These are phyloP conservation scores for Eulemur macaco DNA, from an alignment of 2,113 vertebrate genomes.

Conservation along the genomic window DNA sequence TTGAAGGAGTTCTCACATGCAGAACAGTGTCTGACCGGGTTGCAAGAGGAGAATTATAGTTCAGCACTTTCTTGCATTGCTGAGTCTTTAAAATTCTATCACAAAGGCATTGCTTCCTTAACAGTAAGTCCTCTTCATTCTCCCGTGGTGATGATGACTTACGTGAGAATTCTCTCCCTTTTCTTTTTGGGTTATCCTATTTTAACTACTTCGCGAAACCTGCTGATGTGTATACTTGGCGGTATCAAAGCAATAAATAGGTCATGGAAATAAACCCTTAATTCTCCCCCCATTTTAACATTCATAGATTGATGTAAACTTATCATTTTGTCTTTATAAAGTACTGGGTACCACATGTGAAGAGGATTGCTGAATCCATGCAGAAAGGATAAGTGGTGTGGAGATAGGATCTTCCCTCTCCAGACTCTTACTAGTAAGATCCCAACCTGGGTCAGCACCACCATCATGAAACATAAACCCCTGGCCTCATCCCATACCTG, in stretches of 20 bases:
- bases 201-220: background rate
- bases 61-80: conserved; percentile 94
- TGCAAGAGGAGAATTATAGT: conserved; percentile 93
- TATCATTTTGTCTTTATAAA: background rate
- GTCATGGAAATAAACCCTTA: background rate
- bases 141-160: background rate
- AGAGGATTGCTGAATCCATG: background rate
- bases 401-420: background rate
- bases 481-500: background rate
- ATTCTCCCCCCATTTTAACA: background rate
- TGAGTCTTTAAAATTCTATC: conserved; percentile 95
- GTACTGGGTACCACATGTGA: background rate
- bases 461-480: background rate
- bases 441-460: background rate
- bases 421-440: background rate
- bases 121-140: conserved; percentile 87
- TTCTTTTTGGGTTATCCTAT: background rate
- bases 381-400: background rate
- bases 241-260: background rate
- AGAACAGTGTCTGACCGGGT: conserved; percentile 92
- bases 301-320: background rate
- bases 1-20: conserved; percentile 98
- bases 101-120: conserved; percentile 97
- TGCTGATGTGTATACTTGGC: background rate
- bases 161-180: background rate